phyloP scores from a whole-genome alignment of 2,888 invertebrate species.

The Coelopa pilipes region DNA sequence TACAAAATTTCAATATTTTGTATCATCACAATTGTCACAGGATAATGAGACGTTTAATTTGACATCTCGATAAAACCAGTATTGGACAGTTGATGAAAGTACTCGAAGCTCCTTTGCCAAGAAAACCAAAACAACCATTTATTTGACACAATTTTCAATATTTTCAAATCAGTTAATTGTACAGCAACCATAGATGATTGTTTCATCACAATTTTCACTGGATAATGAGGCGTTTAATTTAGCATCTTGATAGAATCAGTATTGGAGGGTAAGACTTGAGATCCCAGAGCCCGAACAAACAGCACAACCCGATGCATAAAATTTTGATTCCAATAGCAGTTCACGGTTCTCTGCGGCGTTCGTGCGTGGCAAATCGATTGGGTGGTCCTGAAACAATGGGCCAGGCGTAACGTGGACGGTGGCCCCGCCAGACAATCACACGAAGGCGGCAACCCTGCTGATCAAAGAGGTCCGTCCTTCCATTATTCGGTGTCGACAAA shows the following conservation, averaged over 20 bases:
- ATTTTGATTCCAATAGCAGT: background rate
- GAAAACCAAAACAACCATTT: no score
- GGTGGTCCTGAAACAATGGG: slow-evolving; percentile 37
- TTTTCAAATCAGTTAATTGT: no score
- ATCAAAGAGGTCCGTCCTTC: background rate
- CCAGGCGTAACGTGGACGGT: slow-evolving; percentile 6
- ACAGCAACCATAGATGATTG: no score
- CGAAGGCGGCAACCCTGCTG: slow-evolving; percentile 15
- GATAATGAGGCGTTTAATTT: no score
- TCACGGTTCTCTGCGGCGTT: background rate
- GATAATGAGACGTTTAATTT: background rate
- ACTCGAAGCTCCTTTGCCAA: no score
- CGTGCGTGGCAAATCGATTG: slow-evolving; percentile 32
- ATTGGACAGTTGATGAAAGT: no score
- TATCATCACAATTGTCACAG: background rate
- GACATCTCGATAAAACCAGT: no score
- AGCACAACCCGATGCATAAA: slow-evolving; percentile 4
- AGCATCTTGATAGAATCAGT: no score
- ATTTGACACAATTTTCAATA: no score
- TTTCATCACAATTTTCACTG: no score
- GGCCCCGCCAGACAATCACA: background rate
- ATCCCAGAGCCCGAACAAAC: background rate
- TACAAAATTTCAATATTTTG: no score
- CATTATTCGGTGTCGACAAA: background rate
- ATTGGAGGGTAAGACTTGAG: no score